Evolutionary conservation across 2,113 vertebrate genomes (phyloP), one percentile per base, ranked within the genome.

Genomic region (Formicarius rufipectus): DNA sequence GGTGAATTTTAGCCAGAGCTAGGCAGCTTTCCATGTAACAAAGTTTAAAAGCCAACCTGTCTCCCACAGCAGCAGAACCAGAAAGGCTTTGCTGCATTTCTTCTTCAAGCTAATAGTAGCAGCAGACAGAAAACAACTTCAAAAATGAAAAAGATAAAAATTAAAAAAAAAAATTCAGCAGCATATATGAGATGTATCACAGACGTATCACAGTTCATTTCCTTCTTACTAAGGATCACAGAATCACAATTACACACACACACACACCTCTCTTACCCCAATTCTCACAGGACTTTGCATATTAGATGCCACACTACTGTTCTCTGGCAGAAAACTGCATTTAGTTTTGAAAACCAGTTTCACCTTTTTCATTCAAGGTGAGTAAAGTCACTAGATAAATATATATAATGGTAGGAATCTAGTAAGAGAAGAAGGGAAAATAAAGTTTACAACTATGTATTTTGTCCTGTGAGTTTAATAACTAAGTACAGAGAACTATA

Each of bases 221-320:
- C 39, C 42, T 66, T 50, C 33, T 78, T 79, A 14, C 12, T 25
- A 39, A 53, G 45, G 10, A 40, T 35, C 62, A 45, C 23, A 68
- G 30, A 71, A 63, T 47, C 50, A 64, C n/a, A 28, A 69, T 6
- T 7, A 30, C 5, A 33, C 3, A 18, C 50, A 35, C 27, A 30
- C 24, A 21, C 2, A 28, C 5, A 2, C 8, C 5, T 6, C 5
- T 62, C 25, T 58, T 25, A 3, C 2, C 13, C 6, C 7, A 3
- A 0, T 79, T 72, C 53, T 67, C 44, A 55, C 12, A 76, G 49
- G 18, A 64, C 19, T 50, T 76, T 25, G 5, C 10, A 47, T 9
- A 12, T 63, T 23, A 63, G 24, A 25, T 52, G 10, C 6, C 9
- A 18, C 12, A 72, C 10, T 52, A 28, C 23, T 31, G 8, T 42